Conservation (phyloP, 2,888 invertebrate species). For the Mythimna impura region DNA sequence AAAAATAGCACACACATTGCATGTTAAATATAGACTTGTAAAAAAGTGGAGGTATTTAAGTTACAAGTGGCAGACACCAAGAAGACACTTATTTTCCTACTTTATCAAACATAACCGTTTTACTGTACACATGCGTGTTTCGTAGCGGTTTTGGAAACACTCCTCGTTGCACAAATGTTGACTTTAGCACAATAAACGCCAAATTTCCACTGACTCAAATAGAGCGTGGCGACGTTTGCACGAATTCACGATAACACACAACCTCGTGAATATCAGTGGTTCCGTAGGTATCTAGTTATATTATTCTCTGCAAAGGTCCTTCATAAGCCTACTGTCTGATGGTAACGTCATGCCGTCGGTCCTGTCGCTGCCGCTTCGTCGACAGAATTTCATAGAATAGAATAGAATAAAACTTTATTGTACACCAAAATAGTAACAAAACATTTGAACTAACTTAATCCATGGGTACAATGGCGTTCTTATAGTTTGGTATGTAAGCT, state of each 20-base stretch:
- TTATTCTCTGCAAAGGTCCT: not conserved
- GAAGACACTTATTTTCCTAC: not conserved
- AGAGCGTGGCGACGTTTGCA: conserved; percentile 57
- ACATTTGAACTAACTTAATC: too few species aligned
- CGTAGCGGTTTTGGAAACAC: conserved; percentile 17
- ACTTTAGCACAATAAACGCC: conserved; percentile 35
- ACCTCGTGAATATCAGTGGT: conserved; percentile 16
- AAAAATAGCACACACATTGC: too few species aligned
- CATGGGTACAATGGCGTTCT: too few species aligned
- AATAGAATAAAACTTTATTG: too few species aligned
- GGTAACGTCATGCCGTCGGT: too few species aligned
- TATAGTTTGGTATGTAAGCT: too few species aligned
- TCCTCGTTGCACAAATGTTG: conserved; percentile 50
- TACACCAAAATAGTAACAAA: too few species aligned
- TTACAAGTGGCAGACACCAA: not conserved
- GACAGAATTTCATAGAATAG: too few species aligned
- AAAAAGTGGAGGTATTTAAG: not conserved
- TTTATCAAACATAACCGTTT: not conserved
- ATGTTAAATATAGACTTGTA: too few species aligned
- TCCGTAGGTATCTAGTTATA: conserved; percentile 22
- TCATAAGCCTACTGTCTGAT: not conserved
- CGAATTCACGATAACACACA: conserved; percentile 47
- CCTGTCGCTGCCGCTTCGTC: too few species aligned
- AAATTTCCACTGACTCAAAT: conserved; percentile 60
- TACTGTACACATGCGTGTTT: conserved; percentile 1